A percentile compares a stretch with the other conserved stretches of the same genome.
phyloP scores from a whole-genome alignment of 2,888 invertebrate species.

The Aspidapion aeneum region DNA sequence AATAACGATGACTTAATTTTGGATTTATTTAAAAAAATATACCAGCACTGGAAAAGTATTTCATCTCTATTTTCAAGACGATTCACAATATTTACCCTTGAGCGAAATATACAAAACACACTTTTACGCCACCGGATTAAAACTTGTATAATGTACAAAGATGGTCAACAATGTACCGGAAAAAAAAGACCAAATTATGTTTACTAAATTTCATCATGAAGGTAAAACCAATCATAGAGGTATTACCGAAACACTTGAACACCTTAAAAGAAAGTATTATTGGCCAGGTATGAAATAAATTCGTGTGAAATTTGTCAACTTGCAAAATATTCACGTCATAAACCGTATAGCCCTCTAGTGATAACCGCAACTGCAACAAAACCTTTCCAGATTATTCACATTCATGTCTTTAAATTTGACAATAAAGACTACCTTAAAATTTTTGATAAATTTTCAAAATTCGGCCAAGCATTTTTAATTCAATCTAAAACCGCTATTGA shows the following conservation, averaged over 20 bases:
- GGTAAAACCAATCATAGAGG: no score
- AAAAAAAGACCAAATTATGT: constrained; percentile 7
- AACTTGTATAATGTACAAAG: constrained; percentile 5
- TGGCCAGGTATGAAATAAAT: constrained; percentile 10
- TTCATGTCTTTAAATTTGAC: constrained; percentile 3
- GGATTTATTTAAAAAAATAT: neutral
- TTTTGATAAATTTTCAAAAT: constrained; percentile 10
- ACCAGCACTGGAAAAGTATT: neutral
- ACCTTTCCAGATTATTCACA: constrained; percentile 10
- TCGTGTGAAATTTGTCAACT: no score
- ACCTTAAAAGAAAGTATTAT: no score
- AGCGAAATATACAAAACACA: neutral
- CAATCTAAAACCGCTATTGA: neutral
- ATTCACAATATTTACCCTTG: constrained; percentile 1
- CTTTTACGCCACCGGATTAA: neutral
- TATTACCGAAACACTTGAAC: no score
- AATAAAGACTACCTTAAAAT: neutral
- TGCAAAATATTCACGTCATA: no score
- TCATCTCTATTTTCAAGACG: constrained; percentile 8
- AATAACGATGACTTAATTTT: neutral
- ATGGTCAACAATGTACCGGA: constrained; percentile 5
- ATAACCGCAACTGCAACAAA: constrained; percentile 6
- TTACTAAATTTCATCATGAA: constrained; percentile 8
- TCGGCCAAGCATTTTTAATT: neutral
- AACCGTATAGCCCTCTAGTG: no score